Conservation (phyloP, 2,113 vertebrate species). For the Oenanthe oenanthe region DNA sequence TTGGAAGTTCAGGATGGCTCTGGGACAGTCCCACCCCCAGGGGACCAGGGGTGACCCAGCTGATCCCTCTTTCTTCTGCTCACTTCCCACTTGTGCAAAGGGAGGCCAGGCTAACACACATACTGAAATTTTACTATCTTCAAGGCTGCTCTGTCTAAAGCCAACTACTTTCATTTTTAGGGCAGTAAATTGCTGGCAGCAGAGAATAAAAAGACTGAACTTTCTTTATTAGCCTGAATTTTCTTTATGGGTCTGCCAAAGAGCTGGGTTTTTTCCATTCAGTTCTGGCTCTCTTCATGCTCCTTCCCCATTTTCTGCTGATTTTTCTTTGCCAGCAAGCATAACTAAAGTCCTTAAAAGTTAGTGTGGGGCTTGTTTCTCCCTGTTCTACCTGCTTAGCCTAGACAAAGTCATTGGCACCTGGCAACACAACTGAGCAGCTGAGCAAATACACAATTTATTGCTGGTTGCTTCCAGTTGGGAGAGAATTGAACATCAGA, state of each 20-base stretch:
- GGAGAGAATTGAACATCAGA: background rate
- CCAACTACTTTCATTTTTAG: constrained; percentile 33
- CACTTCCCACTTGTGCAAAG: background rate
- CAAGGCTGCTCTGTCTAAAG: constrained; percentile 21
- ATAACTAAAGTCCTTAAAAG: background rate
- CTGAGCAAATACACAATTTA: constrained; percentile 36
- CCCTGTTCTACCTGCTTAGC: background rate
- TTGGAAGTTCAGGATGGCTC: background rate
- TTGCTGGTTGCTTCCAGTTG: background rate
- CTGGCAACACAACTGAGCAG: background rate
- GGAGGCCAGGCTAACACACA: background rate
- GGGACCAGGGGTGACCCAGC: rapidly evolving
- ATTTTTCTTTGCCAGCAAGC: background rate
- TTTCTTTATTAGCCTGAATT: constrained; percentile 47
- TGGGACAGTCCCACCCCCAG: background rate
- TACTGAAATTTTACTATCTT: constrained; percentile 46
- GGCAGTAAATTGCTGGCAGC: constrained; percentile 50
- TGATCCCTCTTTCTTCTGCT: background rate
- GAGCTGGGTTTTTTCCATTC: background rate
- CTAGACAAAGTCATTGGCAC: background rate
- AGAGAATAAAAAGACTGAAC: constrained; percentile 30
- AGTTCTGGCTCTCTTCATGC: background rate
- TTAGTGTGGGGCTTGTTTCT: background rate
- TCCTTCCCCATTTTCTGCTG: background rate
- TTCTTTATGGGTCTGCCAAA: constrained; percentile 50